Percentiles rank a stretch among this genome's conserved stretches.
phyloP scores from a whole-genome alignment of 1,140 invertebrate species.

The Dufourea novaeangliae region DNA sequence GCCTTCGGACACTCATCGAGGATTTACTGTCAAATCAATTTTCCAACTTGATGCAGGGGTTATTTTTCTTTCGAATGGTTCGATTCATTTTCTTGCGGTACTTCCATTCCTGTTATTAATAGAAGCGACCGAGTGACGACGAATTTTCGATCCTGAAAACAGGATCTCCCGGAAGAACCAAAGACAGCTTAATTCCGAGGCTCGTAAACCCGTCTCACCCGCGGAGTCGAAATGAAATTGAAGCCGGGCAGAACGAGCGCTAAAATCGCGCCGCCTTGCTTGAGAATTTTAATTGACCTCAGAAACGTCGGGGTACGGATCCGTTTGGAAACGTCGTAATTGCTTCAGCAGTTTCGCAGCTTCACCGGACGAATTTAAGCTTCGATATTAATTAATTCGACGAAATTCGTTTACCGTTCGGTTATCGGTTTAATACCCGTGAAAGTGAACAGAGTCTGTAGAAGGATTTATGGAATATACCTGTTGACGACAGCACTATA shows the following conservation, averaged over 20 bases:
- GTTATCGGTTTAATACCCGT: background rate
- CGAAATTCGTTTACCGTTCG: background rate
- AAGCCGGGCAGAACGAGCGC: background rate
- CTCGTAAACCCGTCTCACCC: background rate
- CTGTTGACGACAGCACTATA: background rate
- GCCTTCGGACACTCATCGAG: too few species aligned
- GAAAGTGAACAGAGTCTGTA: background rate
- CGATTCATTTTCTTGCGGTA: too few species aligned
- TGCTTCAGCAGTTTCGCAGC: too few species aligned
- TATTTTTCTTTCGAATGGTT: conserved; percentile 28
- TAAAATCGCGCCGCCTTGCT: background rate
- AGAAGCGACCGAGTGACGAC: background rate
- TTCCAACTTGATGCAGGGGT: too few species aligned
- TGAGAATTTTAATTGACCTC: background rate
- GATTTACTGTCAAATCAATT: too few species aligned
- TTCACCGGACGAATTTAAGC: too few species aligned
- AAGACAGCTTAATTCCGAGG: background rate
- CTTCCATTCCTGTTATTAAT: too few species aligned
- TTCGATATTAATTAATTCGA: background rate
- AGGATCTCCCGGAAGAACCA: background rate
- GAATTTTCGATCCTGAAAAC: background rate
- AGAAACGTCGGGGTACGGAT: background rate
- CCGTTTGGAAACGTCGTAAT: background rate
- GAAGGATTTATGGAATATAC: background rate
- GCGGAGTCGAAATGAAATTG: background rate